Base-by-base conservation (phyloP, 2,113 vertebrate genomes). In the Macroglossus sobrinus region DNA sequence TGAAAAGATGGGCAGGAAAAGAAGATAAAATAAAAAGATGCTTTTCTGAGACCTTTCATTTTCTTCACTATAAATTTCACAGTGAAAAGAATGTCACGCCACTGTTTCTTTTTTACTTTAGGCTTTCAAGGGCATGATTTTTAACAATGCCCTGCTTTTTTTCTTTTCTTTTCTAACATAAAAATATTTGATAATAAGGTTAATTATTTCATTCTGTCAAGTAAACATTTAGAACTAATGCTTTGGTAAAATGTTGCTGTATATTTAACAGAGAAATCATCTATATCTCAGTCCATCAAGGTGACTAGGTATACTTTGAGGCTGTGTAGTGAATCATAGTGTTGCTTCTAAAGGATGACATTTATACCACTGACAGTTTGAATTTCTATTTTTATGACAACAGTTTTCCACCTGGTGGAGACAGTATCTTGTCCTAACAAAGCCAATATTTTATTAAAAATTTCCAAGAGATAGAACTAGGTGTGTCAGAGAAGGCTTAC, bases 161-260 rank as follows among this genome's bases (percentile, higher is more conserved):
- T 97, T 80, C 68, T 43, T 97, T 74, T 61, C 10, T 3, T 69
- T 93, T 68, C 89, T 26, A 45, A 53, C 33, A 80, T 16, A 21
- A 19, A 66, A 26, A 35, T 66, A 72, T 53, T 57, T 61, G 45
- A 87, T 10, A 53, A 28, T 40, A 19, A 21, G 24, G 40, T 55
- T 93, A 81, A 57, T 35, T 74, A 64, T 63, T 91, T 92, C 53
- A 33, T 84, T 93, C 61, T 45, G 10, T 94, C 81, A 92, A 96
- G 96, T 91, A 97, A 92, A 50, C 59, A 74, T 90, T 91, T 79
- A 92, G 2, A 95, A 69, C 35, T 79, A 90, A 74, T 57, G 53
- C 66, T 72, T 94, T 22, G 38, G 43, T 88, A 21, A 87, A 64
- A 53, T 21, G 14, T 57, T 21, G 35, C 30, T 22, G 24, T 38